A percentile compares a stretch with the other conserved stretches of the same genome.
Conservation (phyloP, 2,113 vertebrate genomes). For the Mormoops blainvillei region DNA sequence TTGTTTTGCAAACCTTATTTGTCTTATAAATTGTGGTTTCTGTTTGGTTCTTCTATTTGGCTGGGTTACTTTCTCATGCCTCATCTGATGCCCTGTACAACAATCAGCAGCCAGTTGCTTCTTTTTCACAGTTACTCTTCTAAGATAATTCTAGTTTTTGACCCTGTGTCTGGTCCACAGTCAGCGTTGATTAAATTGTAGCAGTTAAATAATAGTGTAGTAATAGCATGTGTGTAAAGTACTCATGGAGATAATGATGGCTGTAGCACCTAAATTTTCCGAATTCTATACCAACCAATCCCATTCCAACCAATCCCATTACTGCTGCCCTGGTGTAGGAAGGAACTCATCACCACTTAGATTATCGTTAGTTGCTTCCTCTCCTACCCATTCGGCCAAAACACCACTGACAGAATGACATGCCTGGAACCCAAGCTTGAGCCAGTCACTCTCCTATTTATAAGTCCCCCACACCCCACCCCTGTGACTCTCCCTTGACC, state of each 20-base stretch:
- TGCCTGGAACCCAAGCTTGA: background rate
- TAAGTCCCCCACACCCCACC: background rate
- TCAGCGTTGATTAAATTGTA: background rate
- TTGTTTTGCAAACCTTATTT: background rate
- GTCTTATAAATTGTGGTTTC: background rate
- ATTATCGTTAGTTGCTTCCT: background rate
- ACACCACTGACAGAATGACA: background rate
- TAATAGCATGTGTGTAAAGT: background rate
- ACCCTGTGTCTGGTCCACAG: background rate
- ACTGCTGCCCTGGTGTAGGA: background rate
- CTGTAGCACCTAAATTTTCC: background rate
- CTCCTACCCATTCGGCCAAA: background rate
- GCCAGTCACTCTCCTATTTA: background rate
- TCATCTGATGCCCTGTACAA: background rate
- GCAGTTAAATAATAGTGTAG: background rate
- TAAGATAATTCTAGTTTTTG: background rate
- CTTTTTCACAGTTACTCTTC: background rate
- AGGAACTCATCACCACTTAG: background rate
- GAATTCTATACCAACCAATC: background rate
- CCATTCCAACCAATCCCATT: background rate
- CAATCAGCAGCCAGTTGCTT: background rate
- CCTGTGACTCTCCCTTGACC: background rate
- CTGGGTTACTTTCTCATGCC: background rate
- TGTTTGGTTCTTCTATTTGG: background rate
- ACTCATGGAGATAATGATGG: background rate